Evolutionary conservation across 2,113 vertebrate species (phyloP).

Genomic region (Leptocoma aspasia): DNA sequence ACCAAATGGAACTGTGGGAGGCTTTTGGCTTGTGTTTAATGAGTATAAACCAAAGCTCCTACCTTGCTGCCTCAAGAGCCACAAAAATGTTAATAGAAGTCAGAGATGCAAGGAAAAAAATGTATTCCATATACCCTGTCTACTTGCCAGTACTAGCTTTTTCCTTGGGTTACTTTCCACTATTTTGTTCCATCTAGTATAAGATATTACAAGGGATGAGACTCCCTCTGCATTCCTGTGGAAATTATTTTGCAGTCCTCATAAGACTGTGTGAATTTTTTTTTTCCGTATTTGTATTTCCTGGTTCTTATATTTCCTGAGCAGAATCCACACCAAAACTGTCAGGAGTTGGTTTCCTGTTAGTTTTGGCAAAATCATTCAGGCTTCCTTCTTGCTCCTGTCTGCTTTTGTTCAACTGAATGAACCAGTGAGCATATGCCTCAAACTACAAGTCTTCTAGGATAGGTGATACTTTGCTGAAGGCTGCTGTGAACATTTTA

Average conservation of each 20-base stretch:
- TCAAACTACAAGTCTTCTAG: not conserved
- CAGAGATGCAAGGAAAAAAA: conserved; percentile 1
- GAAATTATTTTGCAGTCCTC: conserved; percentile 30
- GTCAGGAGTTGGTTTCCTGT: not conserved
- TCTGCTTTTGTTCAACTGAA: not conserved
- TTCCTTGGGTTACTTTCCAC: not conserved
- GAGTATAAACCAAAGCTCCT: conserved; percentile 10
- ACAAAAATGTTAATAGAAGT: conserved; percentile 32
- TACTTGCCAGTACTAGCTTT: not conserved
- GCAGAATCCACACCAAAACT: not conserved
- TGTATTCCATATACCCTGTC: not conserved
- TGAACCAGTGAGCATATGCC: not conserved
- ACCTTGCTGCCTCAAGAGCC: conserved; percentile 33
- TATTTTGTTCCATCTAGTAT: not conserved
- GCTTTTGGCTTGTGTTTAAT: conserved; percentile 28
- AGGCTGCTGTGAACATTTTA: not conserved
- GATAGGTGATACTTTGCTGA: not conserved
- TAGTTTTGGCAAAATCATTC: not conserved
- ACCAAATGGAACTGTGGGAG: conserved; percentile 31
- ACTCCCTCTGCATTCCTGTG: not conserved
- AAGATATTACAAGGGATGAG: not conserved
- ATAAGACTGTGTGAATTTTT: not conserved
- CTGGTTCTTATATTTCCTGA: not conserved
- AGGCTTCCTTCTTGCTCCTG: not conserved
- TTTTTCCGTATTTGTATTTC: not conserved